Base-by-base conservation (phyloP, 2,113 vertebrate genomes). In the Catharus minimus region DNA sequence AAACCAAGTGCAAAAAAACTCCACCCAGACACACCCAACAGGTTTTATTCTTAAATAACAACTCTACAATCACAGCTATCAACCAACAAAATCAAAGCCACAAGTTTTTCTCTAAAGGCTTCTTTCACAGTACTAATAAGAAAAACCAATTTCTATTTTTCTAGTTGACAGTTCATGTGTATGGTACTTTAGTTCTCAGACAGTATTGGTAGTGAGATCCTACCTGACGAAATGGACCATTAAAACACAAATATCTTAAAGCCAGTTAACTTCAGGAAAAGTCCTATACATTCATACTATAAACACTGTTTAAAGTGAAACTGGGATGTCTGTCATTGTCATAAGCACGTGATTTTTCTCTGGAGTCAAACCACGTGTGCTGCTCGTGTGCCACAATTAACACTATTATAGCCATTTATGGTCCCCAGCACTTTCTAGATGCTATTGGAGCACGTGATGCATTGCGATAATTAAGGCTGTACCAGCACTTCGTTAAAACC, bases 111-210 rank as follows among this genome's bases (percentile, higher is more conserved):
- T 89, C 90, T 89, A 94, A 92, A 69, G 77, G 92, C 77, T 90
- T 93, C 82, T 95, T 96, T 97, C 91, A 97, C 94, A 96, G 96
- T 95, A 95, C 94, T 95, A 85, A 57, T 82, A 88, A 89, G 65
- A 81, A 95, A 95, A 96, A 38, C 22, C 79, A 88, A 90, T 61
- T 82, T 74, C 87, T 95, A 89, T 39, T 87, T 47, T 68, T 68
- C 90, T 95, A 95, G 66, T 87, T 82, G 90, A 86, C 61, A 68
- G 72, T 52, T 88, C 44, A 32, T 53, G 46, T 86, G 69, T 73
- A 96, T 8, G 52, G 60, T 41, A 49, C 75, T 80, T 93, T 19
- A 88, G 88, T 92, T 85, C 76, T 50, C 86, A 82, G 92, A 86
- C 81, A 82, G 56, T 41, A 65, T 49, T 44, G 92, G 84, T 69